Base-by-base conservation (phyloP, 2,888 invertebrate genomes). In the Pseudolycoriella hygida region DNA sequence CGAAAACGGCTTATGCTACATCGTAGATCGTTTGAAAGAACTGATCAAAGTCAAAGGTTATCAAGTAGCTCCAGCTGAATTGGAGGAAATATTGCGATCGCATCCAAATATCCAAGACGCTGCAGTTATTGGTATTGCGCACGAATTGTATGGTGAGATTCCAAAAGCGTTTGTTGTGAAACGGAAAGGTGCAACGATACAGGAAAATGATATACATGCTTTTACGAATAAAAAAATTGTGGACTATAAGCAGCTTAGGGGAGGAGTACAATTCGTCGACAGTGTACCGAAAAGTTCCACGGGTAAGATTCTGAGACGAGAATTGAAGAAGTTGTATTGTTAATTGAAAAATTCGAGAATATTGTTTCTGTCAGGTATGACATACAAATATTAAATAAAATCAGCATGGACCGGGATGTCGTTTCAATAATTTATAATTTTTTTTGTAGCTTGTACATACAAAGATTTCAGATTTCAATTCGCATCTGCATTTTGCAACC, bases 21-120 rank as follows among this genome's bases (percentile, higher is more conserved):
- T 85, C 48, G 70, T 73, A 18, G 84, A 81, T 53, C 67, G 85
- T 48, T 53, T 76, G 2, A 84, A 84, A 55, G 82, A 84, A 56
- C 65, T 85, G 32, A 84, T 85, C 44, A 86, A 85, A 67, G 48
- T 47, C 1, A 73, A 69, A 58, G 71, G 62, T 8, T 71, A 61
- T 51, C 70, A 83, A 75, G 85, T 87, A 1, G 73, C 87, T 8
- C 87, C 87, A 20, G 85, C 86, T 1, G 87, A 87, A 60, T 40
- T 47, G 42, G 31, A 42, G 58, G 71, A 61, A 10, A 70, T 61
- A 51, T 70, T 83, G 74, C 84, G 86, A 1, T 73, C 85, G 8
- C 87, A 87, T 25, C 84, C 86, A 1, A 87, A 87, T 60, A 57
- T 87, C 20, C 85, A 86, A 62, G 76, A 44, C 48, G 48, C 43